Conservation (phyloP, 2,113 vertebrate species). For the Pygoscelis adeliae region DNA sequence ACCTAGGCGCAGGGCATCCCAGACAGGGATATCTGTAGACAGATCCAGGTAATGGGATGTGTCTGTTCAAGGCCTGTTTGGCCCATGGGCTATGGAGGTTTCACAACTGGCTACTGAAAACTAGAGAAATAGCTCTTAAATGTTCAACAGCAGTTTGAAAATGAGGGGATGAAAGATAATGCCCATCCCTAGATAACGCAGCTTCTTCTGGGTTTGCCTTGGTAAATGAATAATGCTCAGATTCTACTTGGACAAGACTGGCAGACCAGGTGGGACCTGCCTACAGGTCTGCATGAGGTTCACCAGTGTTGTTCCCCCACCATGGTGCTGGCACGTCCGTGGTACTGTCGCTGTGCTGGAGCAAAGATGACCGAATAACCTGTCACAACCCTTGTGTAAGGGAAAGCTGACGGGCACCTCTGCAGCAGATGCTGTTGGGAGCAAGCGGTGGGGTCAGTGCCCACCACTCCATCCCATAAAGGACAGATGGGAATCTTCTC, state of each 20-base stretch:
- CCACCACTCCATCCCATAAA: rapidly evolving
- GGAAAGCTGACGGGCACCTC: neutral
- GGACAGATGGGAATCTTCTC: neutral
- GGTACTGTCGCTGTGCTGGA: neutral
- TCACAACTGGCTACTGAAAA: neutral
- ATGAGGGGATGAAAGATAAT: neutral
- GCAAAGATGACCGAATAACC: neutral
- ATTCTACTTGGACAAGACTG: neutral
- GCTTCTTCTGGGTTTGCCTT: neutral
- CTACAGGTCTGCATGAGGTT: neutral
- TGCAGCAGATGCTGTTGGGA: neutral
- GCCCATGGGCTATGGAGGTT: neutral
- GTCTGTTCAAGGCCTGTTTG: neutral
- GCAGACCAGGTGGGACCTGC: neutral
- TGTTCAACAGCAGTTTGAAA: neutral
- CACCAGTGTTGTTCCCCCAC: neutral
- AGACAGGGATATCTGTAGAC: neutral
- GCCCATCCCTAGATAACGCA: rapidly evolving
- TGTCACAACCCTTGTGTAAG: neutral
- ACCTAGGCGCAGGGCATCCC: neutral
- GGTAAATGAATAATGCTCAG: neutral
- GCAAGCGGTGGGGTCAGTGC: neutral
- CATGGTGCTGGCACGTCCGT: neutral
- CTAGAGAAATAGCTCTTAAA: neutral
- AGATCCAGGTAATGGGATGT: neutral